These are phyloP conservation scores for Phylloscopus collybita DNA, from an alignment of 2,797 vertebrate genomes.

Conservation along the genomic window DNA sequence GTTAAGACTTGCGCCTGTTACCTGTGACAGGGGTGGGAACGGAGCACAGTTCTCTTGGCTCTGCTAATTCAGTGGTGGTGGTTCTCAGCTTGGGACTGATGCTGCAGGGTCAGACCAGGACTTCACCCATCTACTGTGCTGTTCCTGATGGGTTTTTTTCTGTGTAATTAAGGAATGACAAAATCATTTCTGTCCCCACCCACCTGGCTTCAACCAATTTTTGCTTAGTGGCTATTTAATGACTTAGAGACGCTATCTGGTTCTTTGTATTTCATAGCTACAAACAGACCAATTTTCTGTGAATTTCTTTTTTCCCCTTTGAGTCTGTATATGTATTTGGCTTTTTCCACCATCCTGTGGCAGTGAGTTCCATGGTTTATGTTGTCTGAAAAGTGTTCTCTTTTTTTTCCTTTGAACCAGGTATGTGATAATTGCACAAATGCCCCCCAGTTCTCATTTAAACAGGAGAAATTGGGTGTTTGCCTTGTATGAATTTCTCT, in stretches of 20 bases:
- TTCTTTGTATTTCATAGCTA: neutral
- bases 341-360: neutral
- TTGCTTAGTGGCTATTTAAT: rapidly evolving
- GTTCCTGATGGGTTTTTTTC: neutral
- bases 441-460: neutral
- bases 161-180: neutral
- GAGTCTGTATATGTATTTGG: neutral
- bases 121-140: neutral
- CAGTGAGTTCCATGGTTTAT: neutral
- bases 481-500: neutral
- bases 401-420: neutral
- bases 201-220: neutral
- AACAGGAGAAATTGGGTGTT: neutral
- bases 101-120: neutral
- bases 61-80: rapidly evolving
- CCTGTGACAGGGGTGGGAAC: neutral
- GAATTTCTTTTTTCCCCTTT: neutral
- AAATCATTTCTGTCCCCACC: neutral
- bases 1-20: rapidly evolving
- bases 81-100: neutral
- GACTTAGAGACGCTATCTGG: too few relatives aligned
- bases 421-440: neutral
- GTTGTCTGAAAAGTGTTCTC: neutral
- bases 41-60: neutral
- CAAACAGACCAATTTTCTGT: neutral